Evolutionary conservation across 2,888 invertebrate genomes (phyloP), one percentile per base, ranked within the genome.

Genomic region (Phyto melanocephala): DNA sequence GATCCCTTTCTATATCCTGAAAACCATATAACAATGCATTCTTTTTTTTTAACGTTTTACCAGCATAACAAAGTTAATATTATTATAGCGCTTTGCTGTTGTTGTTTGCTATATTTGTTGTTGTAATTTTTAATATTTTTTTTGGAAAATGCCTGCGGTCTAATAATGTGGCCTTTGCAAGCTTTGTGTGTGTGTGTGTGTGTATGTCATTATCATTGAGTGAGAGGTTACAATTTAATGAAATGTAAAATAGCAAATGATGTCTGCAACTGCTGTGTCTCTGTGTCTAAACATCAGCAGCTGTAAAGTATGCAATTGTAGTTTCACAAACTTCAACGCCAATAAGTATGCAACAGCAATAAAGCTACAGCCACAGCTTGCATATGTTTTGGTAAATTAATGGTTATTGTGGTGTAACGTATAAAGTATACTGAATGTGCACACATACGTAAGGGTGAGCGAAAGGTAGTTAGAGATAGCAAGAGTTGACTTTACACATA

Each of bases 221-320:
- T 81, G 77, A 81, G 77, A 81, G 72, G 81, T 77, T 62, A 77
- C 77, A 81, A 68, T 81, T 81, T 81, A 81, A 81, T 81, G 81
- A 77, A 81, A 74, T 80, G 72, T 74, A 80, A 80, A 80, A 81
- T 81, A 65, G 65, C 58, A 71, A 50, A 72, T 72, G 67, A 72
- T 77, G 67, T 67, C 47, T 75, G 45, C 62, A 58, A 20, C 35
- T 17, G 45, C 47, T 71, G 15, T 17, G 1, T 5, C 33, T 58
- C 28, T 5, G 2, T 24, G 13, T 45, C 15, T 17, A 17, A 17
- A 0, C 45, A 60, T 60, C 42, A 40, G 37, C 56, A 58, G 62
- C 63, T 47, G 37, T 62, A 80, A 60, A 60, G 62, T 74, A 47
- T 75, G 80, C 70, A 58, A 56, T 22, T 17, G 7, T 45, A 15